A percentile compares a stretch with the other conserved stretches of the same genome.
Conservation (phyloP, 2,113 vertebrate species). For the Centropus unirufus region DNA sequence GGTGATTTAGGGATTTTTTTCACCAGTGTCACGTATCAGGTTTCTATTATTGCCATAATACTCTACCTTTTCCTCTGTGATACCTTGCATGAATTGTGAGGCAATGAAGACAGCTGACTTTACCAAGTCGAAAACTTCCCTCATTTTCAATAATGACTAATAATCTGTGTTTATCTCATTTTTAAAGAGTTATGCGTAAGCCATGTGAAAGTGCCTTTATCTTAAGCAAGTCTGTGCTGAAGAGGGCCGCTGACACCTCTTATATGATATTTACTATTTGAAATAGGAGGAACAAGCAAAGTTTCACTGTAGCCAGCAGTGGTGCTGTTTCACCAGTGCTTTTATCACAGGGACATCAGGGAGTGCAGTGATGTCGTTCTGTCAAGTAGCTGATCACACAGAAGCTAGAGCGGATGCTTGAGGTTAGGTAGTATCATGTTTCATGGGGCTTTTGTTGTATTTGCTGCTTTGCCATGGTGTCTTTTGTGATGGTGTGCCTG, state of each 20-base stretch:
- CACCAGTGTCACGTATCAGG: accelerated
- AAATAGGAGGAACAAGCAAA: neutral
- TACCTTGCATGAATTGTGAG: neutral
- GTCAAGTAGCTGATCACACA: neutral
- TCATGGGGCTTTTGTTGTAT: neutral
- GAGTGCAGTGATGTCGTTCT: neutral
- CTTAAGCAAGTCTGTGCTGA: neutral
- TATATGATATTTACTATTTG: neutral
- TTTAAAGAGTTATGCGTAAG: neutral
- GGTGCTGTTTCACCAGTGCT: neutral
- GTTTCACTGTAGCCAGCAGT: accelerated
- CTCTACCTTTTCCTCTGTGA: neutral
- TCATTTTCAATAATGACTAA: neutral
- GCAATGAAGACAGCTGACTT: neutral
- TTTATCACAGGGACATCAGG: neutral
- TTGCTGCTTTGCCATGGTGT: neutral
- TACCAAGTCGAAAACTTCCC: neutral
- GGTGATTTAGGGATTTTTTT: neutral
- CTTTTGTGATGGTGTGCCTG: neutral
- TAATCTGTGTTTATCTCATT: neutral
- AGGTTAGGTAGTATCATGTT: neutral
- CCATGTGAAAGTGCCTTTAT: neutral
- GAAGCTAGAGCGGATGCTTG: neutral
- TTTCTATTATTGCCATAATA: neutral
- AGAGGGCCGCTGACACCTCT: neutral